Percentiles rank a stretch among this genome's conserved stretches.
These are phyloP conservation scores for Pyrochroa serraticornis DNA, from an alignment of 2,888 invertebrate species.

Conservation along the genomic window DNA sequence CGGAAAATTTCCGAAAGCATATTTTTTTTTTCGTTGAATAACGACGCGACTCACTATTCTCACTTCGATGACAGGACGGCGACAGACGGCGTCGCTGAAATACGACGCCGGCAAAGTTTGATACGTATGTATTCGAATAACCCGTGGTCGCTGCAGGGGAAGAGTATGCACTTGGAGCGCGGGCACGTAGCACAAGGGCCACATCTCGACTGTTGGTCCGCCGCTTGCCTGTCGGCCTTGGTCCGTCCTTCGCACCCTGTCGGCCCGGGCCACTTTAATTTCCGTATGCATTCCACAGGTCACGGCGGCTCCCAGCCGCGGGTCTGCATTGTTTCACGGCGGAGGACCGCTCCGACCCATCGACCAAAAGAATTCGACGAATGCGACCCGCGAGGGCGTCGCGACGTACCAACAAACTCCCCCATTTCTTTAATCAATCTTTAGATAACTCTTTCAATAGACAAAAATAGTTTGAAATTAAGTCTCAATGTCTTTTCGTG, in stretches of 20 bases:
- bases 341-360: too few species aligned
- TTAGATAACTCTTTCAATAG: too few species aligned
- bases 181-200: constrained; percentile 56
- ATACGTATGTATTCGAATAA: constrained; percentile 26
- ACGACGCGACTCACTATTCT: constrained; percentile 14
- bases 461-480: too few species aligned
- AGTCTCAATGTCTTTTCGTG: too few species aligned
- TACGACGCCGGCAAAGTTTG: constrained; percentile 52
- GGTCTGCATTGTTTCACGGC: too few species aligned
- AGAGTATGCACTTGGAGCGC: constrained; percentile 51
- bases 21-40: not conserved
- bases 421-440: too few species aligned
- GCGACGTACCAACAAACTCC: too few species aligned
- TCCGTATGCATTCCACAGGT: constrained; percentile 57
- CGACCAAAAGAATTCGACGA: too few species aligned
- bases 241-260: constrained; percentile 56
- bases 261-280: constrained; percentile 50
- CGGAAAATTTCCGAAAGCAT: too few species aligned
- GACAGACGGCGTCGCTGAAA: constrained; percentile 34
- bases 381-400: too few species aligned
- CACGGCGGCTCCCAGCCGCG: constrained; percentile 51
- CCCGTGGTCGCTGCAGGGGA: constrained; percentile 34
- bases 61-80: constrained; percentile 10
- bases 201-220: constrained; percentile 48
- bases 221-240: constrained; percentile 48